Conservation (phyloP, 2,888 invertebrate species). For the Papilio protenor region DNA sequence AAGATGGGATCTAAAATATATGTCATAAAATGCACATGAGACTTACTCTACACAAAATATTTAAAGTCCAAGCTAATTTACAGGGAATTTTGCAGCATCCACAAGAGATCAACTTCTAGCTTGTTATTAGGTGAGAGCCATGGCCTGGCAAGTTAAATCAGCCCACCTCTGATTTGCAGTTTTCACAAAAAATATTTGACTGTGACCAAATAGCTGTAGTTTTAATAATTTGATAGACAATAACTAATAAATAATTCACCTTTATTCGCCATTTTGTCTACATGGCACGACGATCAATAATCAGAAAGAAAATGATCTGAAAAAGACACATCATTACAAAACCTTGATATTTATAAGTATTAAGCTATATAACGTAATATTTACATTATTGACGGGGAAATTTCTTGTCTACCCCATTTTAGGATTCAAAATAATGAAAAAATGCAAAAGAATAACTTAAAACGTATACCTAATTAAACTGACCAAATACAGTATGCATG, state of each 20-base stretch:
- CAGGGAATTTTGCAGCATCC: neutral
- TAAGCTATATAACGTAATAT: too few species aligned
- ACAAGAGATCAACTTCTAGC: too few species aligned
- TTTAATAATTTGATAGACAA: neutral
- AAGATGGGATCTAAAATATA: slow-evolving; percentile 51
- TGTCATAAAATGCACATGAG: slow-evolving; percentile 27
- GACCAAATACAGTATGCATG: too few species aligned
- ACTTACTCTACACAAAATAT: slow-evolving; percentile 8
- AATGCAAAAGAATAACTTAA: too few species aligned
- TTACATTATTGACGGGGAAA: too few species aligned
- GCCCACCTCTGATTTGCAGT: neutral
- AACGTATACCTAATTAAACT: too few species aligned
- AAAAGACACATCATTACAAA: neutral
- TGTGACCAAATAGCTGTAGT: neutral
- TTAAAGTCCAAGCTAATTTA: neutral
- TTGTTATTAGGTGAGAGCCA: neutral
- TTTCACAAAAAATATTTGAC: neutral
- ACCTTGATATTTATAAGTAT: neutral
- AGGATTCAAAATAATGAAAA: too few species aligned
- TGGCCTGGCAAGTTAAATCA: too few species aligned
- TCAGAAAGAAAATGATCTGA: neutral
- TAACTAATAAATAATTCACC: slow-evolving; percentile 26
- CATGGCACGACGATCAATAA: neutral
- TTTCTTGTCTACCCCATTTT: neutral
- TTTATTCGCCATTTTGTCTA: slow-evolving; percentile 37